Evolutionary conservation across 1,140 invertebrate species (phyloP).

Genomic region (Oedothorax gibbosus): DNA sequence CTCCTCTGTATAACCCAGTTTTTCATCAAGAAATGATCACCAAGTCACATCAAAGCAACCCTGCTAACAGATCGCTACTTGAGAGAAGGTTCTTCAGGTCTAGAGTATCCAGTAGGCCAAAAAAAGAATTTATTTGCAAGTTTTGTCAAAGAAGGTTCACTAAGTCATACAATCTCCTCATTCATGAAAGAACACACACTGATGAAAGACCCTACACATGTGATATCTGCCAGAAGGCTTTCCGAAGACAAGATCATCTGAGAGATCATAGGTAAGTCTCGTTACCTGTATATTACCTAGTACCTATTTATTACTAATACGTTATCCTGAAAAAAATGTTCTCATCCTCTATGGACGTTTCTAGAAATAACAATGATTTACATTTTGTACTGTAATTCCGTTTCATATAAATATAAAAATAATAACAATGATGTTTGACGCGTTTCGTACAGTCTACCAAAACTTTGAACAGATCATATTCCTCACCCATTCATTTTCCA

Average conservation of each 20-base stretch:
- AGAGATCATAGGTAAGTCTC: conserved; percentile 89
- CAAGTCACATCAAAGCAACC: neutral
- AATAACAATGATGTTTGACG: too few relatives aligned
- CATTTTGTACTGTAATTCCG: too few relatives aligned
- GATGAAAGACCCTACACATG: conserved; percentile 98
- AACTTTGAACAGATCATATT: neutral
- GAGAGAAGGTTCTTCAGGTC: conserved; percentile 44
- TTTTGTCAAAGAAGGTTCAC: conserved; percentile 97
- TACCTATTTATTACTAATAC: neutral
- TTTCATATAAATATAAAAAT: too few relatives aligned
- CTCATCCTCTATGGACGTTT: too few relatives aligned
- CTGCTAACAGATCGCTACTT: neutral
- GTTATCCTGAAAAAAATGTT: too few relatives aligned
- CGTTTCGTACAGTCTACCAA: neutral
- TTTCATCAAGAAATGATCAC: neutral
- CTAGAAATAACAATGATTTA: too few relatives aligned
- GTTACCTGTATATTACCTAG: neutral
- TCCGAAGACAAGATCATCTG: conserved; percentile 96
- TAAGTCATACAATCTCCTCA: conserved; percentile 97
- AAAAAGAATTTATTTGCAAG: conserved; percentile 98
- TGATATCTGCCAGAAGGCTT: conserved; percentile 98
- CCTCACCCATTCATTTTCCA: neutral
- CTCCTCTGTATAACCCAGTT: neutral
- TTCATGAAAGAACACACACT: conserved; percentile 97
- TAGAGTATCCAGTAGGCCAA: conserved; percentile 75